A percentile compares a stretch with the other conserved stretches of the same genome.
Conservation (phyloP, 2,113 vertebrate species). For the Guaruba guarouba region DNA sequence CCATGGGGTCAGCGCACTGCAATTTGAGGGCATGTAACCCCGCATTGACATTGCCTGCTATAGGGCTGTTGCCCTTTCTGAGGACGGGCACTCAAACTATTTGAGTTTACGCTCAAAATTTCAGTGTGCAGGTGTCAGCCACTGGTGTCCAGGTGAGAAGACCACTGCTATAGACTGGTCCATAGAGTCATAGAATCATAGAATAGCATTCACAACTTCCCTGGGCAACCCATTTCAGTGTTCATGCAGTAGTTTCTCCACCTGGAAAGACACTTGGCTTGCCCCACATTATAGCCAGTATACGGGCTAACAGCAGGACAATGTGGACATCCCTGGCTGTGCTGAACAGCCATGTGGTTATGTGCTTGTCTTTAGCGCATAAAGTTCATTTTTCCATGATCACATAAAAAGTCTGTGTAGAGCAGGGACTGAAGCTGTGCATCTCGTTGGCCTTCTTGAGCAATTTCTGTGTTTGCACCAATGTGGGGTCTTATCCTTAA, state of each 20-base stretch:
- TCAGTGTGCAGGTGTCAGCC: not conserved
- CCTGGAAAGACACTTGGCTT: not conserved
- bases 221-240: too few species aligned
- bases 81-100: fast-evolving
- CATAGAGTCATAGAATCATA: too few species aligned
- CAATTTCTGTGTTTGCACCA: not conserved
- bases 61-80: not conserved
- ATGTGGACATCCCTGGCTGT: not conserved
- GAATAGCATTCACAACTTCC: too few species aligned
- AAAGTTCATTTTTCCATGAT: not conserved
- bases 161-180: too few species aligned
- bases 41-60: not conserved
- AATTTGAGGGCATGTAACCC: not conserved
- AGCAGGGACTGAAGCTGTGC: not conserved
- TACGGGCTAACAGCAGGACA: fast-evolving
- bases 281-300: fast-evolving
- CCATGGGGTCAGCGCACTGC: not conserved
- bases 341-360: not conserved
- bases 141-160: fast-evolving
- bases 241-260: not conserved
- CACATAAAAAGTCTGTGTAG: not conserved
- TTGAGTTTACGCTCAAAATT: not conserved
- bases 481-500: not conserved
- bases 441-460: not conserved
- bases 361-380: not conserved